phyloP scores from a whole-genome alignment of 2,888 invertebrate species.

The Tanypteryx hageni region DNA sequence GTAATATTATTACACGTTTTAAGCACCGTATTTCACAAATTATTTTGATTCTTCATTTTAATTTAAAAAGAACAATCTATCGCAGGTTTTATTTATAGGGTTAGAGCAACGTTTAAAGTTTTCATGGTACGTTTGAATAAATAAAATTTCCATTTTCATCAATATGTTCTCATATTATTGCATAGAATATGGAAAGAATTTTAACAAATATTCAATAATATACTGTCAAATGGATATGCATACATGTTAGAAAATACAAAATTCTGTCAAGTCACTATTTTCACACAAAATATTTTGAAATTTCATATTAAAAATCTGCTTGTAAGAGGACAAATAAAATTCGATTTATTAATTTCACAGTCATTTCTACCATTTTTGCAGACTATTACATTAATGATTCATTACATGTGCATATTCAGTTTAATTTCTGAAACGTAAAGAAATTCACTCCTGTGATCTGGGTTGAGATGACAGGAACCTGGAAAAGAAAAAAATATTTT shows the following conservation, averaged over 20 bases:
- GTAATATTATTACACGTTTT: too few relatives aligned
- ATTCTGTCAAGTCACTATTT: neutral
- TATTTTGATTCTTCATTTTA: too few relatives aligned
- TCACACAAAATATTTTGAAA: neutral
- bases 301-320: neutral
- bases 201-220: neutral
- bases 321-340: slow-evolving; percentile 10
- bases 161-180: too few relatives aligned
- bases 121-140: too few relatives aligned
- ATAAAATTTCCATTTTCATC: too few relatives aligned
- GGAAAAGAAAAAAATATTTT: neutral
- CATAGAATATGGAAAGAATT: neutral
- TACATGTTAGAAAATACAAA: neutral
- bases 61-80: too few relatives aligned
- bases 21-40: too few relatives aligned
- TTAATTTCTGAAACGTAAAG: neutral
- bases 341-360: slow-evolving; percentile 27
- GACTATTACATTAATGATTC: slow-evolving; percentile 55
- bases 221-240: slow-evolving; percentile 1
- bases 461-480: slow-evolving; percentile 34
- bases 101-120: too few relatives aligned
- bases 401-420: neutral
- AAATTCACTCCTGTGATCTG: neutral
- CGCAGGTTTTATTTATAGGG: too few relatives aligned
- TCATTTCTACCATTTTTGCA: slow-evolving; percentile 34